Evolutionary conservation across 2,797 vertebrate genomes (phyloP).

Genomic region (Novumbra hubbsi): DNA sequence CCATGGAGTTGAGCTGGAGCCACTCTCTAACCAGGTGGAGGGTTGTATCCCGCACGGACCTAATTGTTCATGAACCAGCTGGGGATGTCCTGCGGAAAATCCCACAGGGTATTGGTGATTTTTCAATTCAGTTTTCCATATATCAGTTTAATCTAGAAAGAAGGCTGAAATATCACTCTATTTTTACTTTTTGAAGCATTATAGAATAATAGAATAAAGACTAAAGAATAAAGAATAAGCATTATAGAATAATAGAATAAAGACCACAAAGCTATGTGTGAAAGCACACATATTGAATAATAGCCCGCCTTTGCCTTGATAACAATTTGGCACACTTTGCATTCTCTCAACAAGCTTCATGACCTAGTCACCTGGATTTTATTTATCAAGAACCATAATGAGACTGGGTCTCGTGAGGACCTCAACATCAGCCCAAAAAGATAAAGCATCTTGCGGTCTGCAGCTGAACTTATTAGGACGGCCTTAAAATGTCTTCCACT

Average conservation of each 20-base stretch:
- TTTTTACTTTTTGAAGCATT: no score
- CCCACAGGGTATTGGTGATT: not conserved
- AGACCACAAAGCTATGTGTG: not conserved
- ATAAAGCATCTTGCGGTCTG: no score
- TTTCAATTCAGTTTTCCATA: not conserved
- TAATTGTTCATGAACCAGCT: not conserved
- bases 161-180: not conserved
- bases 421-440: no score
- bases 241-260: not conserved
- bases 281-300: not conserved
- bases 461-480: no score
- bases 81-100: not conserved
- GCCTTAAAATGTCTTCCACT: no score
- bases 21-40: conserved; percentile 40
- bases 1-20: conserved; percentile 62
- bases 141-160: not conserved
- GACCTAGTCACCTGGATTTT: no score
- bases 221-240: not conserved
- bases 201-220: no score
- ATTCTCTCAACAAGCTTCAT: no score
- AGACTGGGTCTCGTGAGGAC: no score
- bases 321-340: no score
- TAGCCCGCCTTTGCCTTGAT: no score
- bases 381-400: no score
- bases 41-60: conserved; percentile 14